phyloP scores from a whole-genome alignment of 1,140 invertebrate species.

The Drosophila parvula region DNA sequence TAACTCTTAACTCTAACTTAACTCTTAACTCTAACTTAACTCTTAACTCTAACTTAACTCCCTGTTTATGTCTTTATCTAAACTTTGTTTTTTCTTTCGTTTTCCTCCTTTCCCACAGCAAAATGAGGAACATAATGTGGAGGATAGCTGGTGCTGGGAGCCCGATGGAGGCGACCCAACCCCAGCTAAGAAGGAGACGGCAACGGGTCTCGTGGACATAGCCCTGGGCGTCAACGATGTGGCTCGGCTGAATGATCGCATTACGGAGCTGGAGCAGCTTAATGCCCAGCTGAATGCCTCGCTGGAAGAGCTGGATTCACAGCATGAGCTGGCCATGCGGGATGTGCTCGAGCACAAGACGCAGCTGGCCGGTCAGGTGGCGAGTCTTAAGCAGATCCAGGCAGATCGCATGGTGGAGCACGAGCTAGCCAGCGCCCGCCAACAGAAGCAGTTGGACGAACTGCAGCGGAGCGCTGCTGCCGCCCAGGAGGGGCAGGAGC shows the following conservation, averaged over 20 bases:
- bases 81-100: neutral
- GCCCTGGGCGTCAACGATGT: slow-evolving; percentile 74
- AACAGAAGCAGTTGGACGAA: slow-evolving; percentile 51
- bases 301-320: slow-evolving; percentile 89
- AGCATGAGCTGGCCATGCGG: slow-evolving; percentile 89
- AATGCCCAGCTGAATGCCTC: slow-evolving; percentile 85
- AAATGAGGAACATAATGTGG: slow-evolving; percentile 75
- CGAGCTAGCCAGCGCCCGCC: slow-evolving; percentile 57
- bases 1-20: no score
- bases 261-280: slow-evolving; percentile 79
- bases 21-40: no score
- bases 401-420: slow-evolving; percentile 67
- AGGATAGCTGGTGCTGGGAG: slow-evolving; percentile 86
- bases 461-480: slow-evolving; percentile 4
- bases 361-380: slow-evolving; percentile 86
- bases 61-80: neutral
- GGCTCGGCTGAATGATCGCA: slow-evolving; percentile 77
- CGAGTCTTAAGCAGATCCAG: slow-evolving; percentile 53
- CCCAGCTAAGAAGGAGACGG: slow-evolving; percentile 6
- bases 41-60: no score
- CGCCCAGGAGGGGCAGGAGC: neutral
- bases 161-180: slow-evolving; percentile 67
- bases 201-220: slow-evolving; percentile 52
- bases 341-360: slow-evolving; percentile 87
- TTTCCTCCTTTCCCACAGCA: slow-evolving; percentile 10